Conservation (phyloP, 2,113 vertebrate genomes). For the Cepphus grylle region DNA sequence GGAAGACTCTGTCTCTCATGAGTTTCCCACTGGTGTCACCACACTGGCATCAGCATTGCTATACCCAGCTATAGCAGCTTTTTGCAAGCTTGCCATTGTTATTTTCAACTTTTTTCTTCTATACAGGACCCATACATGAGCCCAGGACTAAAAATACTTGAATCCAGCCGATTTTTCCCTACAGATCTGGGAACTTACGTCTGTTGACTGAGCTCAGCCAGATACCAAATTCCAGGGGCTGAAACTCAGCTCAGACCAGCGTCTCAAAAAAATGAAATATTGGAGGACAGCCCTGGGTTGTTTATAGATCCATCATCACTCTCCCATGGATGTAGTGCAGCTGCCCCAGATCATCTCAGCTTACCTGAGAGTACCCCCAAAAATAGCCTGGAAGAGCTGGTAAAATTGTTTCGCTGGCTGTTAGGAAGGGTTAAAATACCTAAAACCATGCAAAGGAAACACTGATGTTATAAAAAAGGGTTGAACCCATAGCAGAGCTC, state of each 20-base stretch:
- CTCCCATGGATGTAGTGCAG: neutral
- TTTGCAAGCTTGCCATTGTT: neutral
- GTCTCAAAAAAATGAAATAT: neutral
- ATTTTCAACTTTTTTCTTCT: neutral
- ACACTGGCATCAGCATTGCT: neutral
- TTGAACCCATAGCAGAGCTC: neutral
- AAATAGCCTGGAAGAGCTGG: neutral
- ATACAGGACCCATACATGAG: neutral
- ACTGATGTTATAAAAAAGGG: accelerated
- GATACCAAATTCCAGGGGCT: neutral
- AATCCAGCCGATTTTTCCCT: neutral
- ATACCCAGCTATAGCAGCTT: neutral
- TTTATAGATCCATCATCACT: neutral
- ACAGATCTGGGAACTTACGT: neutral
- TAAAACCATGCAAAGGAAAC: neutral
- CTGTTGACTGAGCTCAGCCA: neutral
- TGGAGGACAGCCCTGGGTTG: neutral
- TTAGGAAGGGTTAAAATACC: neutral
- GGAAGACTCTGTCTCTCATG: neutral
- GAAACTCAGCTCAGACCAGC: neutral
- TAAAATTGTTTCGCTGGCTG: neutral
- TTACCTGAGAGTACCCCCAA: neutral
- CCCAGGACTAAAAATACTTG: neutral
- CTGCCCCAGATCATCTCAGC: accelerated
- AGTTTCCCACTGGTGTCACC: neutral